Evolutionary conservation across 2,797 vertebrate species (phyloP), one percentile per base, ranked within the genome.

Genomic region (Intellagama lesueurii): DNA sequence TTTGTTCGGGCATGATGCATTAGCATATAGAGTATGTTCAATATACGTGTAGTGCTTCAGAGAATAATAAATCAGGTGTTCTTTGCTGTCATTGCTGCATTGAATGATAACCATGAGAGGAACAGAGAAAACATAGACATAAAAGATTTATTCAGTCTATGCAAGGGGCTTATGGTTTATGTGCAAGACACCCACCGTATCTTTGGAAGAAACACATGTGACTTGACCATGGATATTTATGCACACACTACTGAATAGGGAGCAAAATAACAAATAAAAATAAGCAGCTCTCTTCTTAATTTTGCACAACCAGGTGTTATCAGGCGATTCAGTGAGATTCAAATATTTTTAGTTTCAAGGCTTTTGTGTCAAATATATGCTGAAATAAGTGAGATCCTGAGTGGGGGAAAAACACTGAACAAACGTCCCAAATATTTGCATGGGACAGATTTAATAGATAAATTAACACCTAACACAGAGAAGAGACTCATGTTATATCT

Each of bases 11-110:
- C 80, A 83, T 66, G 84, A 88, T 70, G 81, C 81, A 86, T 86
- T 91, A 83, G 78, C 78, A 83, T 91, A 78, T 91, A 86, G 84
- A 86, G 83, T 88, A 79, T 83, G 86, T 82, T 91, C 83, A 86
- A 82, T 83, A 79, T 86, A 88, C 68, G 73, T 56, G 40, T 1
- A 52, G 87, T 66, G 73, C 80, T 78, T 83, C 79, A 81, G 64
- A 82, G 66, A 88, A 82, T 72, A 86, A 86, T 78, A 87, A 90
- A 90, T 91, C 90, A 88, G 87, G 44, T 83, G 30, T 16, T 49
- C 79, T 77, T 32, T 78, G 72, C 72, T 72, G 83, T 79, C 87
- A 78, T 72, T 78, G 66, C 75, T 83, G 73, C 70, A 88, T 30
- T 88, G 83, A 86, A 86, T 66, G 87, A 86, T 83, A 86, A 86